These are phyloP conservation scores for Drosophila burlai DNA, from an alignment of 1,140 invertebrate species.

Conservation along the genomic window DNA sequence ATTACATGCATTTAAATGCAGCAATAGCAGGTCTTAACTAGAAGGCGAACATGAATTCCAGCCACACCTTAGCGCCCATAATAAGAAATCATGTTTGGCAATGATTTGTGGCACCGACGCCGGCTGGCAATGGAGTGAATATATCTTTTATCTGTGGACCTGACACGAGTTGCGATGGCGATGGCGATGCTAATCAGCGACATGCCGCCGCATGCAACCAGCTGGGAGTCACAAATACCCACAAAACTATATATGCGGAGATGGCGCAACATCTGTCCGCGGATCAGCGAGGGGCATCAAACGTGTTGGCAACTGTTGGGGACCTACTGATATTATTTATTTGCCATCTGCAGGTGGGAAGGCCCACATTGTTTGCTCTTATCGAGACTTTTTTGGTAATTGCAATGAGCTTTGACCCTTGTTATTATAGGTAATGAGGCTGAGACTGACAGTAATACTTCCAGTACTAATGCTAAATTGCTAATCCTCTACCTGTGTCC, in stretches of 20 bases:
- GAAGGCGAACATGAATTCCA: slow-evolving; percentile 47
- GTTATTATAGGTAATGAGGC: slow-evolving; percentile 7
- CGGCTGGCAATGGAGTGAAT: slow-evolving; percentile 9
- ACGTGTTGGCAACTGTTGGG: slow-evolving; percentile 30
- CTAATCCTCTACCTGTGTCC: not conserved
- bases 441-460: not conserved
- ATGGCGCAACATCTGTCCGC: slow-evolving; percentile 62
- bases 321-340: slow-evolving; percentile 49
- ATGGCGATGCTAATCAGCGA: slow-evolving; percentile 73
- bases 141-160: slow-evolving; percentile 56
- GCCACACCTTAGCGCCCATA: slow-evolving; percentile 63
- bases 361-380: slow-evolving; percentile 15
- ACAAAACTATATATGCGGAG: slow-evolving; percentile 7
- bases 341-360: slow-evolving; percentile 29
- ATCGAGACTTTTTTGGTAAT: not conserved
- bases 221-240: slow-evolving; percentile 16
- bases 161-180: slow-evolving; percentile 69
- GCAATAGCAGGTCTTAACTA: slow-evolving; percentile 31
- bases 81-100: slow-evolving; percentile 76
- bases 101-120: slow-evolving; percentile 73
- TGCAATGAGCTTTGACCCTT: slow-evolving; percentile 6
- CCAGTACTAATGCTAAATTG: too few species aligned
- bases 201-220: slow-evolving; percentile 56
- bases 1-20: slow-evolving; percentile 57
- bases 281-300: slow-evolving; percentile 21